These are phyloP conservation scores for Tyrannus savana DNA, from an alignment of 2,113 vertebrate genomes.

Conservation along the genomic window DNA sequence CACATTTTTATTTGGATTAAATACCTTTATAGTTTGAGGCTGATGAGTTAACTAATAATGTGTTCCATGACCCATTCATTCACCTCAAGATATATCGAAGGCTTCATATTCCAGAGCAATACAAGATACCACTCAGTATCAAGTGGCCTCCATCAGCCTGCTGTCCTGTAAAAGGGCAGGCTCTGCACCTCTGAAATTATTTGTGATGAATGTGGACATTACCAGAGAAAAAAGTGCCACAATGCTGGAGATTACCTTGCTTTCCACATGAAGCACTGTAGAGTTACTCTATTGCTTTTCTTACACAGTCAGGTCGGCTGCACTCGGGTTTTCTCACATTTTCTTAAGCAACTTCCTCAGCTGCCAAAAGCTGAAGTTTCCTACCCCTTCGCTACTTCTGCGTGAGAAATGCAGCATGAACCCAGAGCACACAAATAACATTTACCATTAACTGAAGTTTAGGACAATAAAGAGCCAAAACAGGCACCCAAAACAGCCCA, in stretches of 20 bases:
- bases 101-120: background rate
- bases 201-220: background rate
- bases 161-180: background rate
- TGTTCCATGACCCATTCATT: background rate
- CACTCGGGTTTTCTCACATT: background rate
- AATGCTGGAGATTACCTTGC: background rate
- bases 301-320: background rate
- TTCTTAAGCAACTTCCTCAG: slow-evolving; percentile 34
- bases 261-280: background rate
- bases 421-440: background rate
- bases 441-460: background rate
- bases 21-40: background rate
- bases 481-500: accelerated
- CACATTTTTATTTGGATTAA: background rate
- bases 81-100: background rate
- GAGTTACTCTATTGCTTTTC: background rate
- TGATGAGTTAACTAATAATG: background rate
- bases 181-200: background rate
- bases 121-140: background rate
- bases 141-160: background rate
- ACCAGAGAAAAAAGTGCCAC: background rate
- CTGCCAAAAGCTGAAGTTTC: background rate
- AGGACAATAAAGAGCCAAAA: background rate
- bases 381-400: background rate
- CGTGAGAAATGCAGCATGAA: background rate